Evolutionary conservation across 2,888 invertebrate species (phyloP).

Genomic region (Epicampocera succincta): DNA sequence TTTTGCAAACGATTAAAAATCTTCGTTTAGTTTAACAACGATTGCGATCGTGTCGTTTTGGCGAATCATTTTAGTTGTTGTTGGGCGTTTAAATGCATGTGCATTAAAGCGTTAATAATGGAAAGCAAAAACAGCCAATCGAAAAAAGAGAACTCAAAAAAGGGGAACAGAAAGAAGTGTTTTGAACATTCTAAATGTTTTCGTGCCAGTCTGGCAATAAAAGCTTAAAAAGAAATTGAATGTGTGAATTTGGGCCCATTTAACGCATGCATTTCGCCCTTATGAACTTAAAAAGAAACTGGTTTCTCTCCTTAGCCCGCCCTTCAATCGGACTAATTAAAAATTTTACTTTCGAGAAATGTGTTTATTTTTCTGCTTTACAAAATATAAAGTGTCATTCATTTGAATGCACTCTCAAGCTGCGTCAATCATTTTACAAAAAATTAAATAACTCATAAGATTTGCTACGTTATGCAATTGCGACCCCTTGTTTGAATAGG

Average conservation of each 20-base stretch:
- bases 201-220: too few species aligned
- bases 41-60: conserved; percentile 32
- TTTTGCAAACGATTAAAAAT: conserved; percentile 21
- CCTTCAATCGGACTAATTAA: background rate
- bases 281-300: too few species aligned
- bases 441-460: conserved; percentile 6
- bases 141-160: background rate
- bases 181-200: too few species aligned
- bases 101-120: conserved; percentile 31
- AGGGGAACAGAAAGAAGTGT: background rate
- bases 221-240: too few species aligned
- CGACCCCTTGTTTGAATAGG: conserved; percentile 8
- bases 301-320: background rate
- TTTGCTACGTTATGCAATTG: conserved; percentile 20
- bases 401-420: conserved; percentile 42
- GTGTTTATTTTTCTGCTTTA: background rate
- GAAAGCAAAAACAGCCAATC: conserved; percentile 36
- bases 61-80: conserved; percentile 34
- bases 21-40: conserved; percentile 31
- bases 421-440: conserved; percentile 36
- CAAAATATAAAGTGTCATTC: conserved; percentile 21
- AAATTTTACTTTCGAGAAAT: background rate
- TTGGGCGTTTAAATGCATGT: conserved; percentile 36
- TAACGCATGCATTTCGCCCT: background rate
- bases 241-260: too few species aligned